Evolutionary conservation across 2,888 invertebrate genomes (phyloP).

Genomic region (Argynnis bischoffii): DNA sequence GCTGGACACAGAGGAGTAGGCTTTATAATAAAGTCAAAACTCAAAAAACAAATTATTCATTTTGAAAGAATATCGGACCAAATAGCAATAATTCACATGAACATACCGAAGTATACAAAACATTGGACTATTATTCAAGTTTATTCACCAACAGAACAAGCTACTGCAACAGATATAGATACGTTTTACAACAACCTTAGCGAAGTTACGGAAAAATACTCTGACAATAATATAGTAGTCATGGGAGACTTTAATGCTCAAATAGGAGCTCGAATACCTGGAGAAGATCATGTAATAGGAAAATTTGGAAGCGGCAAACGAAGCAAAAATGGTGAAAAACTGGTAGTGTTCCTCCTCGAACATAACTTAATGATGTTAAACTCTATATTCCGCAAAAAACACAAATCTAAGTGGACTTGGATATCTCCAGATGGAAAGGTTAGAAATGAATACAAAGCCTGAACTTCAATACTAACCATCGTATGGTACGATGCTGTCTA

Average conservation of each 20-base stretch:
- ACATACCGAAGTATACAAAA: not conserved
- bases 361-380: conserved; percentile 34
- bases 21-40: not conserved
- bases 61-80: not conserved
- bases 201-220: conserved; percentile 13
- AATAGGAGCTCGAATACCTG: conserved; percentile 6
- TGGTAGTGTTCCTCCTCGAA: conserved; percentile 28
- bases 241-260: not conserved
- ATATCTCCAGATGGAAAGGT: conserved; percentile 30
- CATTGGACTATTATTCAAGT: conserved; percentile 25
- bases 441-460: conserved; percentile 27
- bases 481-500: conserved; percentile 21
- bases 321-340: conserved; percentile 33
- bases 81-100: not conserved
- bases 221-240: not conserved
- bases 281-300: conserved; percentile 27
- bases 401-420: conserved; percentile 37
- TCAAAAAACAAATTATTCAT: not conserved
- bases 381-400: conserved; percentile 28
- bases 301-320: conserved; percentile 31
- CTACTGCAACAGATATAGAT: conserved; percentile 23
- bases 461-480: conserved; percentile 25
- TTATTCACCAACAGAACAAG: conserved; percentile 34
- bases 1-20: not conserved
- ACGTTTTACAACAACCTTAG: conserved; percentile 23